Evolutionary conservation across 2,113 vertebrate species (phyloP).

Genomic region (Ammodytes dubius): DNA sequence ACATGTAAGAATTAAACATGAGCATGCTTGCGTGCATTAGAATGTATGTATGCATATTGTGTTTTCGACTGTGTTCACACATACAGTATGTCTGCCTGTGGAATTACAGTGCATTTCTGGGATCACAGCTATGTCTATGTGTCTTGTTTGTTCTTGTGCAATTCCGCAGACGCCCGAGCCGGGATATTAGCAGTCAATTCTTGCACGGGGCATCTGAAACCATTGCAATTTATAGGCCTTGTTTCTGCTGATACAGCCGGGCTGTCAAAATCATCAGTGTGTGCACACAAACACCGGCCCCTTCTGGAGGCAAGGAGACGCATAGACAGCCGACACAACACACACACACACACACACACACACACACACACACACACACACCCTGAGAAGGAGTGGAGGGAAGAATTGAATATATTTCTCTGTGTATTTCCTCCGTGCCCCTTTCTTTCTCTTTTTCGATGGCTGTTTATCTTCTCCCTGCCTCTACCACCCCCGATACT

Average conservation of each 20-base stretch:
- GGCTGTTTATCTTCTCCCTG: constrained; percentile 54
- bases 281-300: constrained; percentile 70
- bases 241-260: constrained; percentile 81
- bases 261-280: constrained; percentile 82
- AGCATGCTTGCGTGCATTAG: neutral
- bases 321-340: constrained; percentile 68
- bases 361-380: no score
- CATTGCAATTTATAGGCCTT: constrained; percentile 77
- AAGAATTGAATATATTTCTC: constrained; percentile 42
- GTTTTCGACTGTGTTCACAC: neutral
- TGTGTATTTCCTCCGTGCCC: constrained; percentile 21
- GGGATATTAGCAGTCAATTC: constrained; percentile 79
- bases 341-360: constrained; percentile 9
- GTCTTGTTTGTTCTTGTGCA: constrained; percentile 48
- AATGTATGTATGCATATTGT: constrained; percentile 16
- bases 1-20: neutral
- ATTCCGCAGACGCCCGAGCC: constrained; percentile 37
- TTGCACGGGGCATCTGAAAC: constrained; percentile 71
- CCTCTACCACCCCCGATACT: constrained; percentile 47
- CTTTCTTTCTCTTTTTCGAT: constrained; percentile 40
- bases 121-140: constrained; percentile 37
- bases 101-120: constrained; percentile 24
- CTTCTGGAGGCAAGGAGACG: constrained; percentile 61
- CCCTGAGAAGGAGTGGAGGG: constrained; percentile 29
- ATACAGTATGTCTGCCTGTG: neutral